Base-by-base conservation (phyloP, 2,888 invertebrate genomes). In the Ophion ellenae region DNA sequence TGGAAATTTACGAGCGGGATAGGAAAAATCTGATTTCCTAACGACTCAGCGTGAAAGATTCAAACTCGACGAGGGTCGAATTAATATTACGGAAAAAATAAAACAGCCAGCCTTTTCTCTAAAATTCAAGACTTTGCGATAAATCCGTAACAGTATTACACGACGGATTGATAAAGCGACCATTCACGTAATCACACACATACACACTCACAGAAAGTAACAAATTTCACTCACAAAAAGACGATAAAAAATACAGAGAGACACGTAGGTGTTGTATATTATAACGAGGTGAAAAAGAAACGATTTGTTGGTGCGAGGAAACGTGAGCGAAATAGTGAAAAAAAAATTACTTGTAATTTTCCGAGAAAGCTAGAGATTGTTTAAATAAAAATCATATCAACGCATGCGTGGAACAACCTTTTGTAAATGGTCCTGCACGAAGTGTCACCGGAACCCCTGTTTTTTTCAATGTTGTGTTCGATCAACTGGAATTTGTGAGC, bases 331-430 rank as follows among this genome's bases (percentile, higher is more conserved):
- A 69, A 53, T 53, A 53, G 53, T 59, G 81, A 36, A 63, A 75
- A 24, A 24, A 59, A 32, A 84, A 87, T 82, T 88, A 89, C 89
- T 90, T 92, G 92, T 92, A 92, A 89, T 92, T 90, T 90, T 87
- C 89, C 88, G 89, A 90, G 84, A 88, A 81, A 89, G 87, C 87
- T 90, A 91, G 89, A 90, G 87, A 91, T 90, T 92, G 92, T 92
- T 92, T 91, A 88, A 92, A 92, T 92, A 92, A 92, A 89, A 90
- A 89, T 90, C 89, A 91, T 92, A 91, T 90, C 90, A 86, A 88
- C 85, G 88, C 70, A 71, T 77, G 63, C 47, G n/a, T 61, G 61
- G 17, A 77, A 11, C 5, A 63, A 76, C 14, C 76, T 45, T 45
- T 57, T 75, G 81, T 64, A 1, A 57, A 20, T 2, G 53, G 4